A percentile compares a stretch with the other conserved stretches of the same genome.
Evolutionary conservation across 2,113 vertebrate genomes (phyloP).

Genomic region (Aphyosemion australe): DNA sequence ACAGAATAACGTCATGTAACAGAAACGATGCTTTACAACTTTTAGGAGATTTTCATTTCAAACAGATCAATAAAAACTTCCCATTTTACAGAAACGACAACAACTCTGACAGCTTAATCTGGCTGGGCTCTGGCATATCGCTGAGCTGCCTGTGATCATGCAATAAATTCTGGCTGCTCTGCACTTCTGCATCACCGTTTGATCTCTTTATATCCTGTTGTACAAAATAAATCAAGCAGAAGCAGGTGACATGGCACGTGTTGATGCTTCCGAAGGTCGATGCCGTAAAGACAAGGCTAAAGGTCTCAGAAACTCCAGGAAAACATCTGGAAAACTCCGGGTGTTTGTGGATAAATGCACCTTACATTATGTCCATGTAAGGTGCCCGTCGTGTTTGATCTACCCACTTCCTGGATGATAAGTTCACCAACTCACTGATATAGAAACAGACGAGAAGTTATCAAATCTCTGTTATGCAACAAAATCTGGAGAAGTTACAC

Average conservation of each 20-base stretch:
- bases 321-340: too few species aligned
- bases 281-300: neutral
- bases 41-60: neutral
- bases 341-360: too few species aligned
- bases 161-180: constrained; percentile 15
- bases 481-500: neutral
- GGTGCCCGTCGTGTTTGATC: neutral
- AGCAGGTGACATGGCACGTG: constrained; percentile 5
- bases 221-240: constrained; percentile 31
- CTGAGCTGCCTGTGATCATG: neutral
- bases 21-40: neutral
- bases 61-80: neutral
- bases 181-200: constrained; percentile 7
- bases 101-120: constrained; percentile 6
- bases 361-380: too few species aligned
- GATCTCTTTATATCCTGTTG: constrained; percentile 8
- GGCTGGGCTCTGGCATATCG: neutral
- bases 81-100: neutral
- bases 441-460: constrained; percentile 1
- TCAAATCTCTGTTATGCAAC: neutral
- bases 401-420: constrained; percentile 37
- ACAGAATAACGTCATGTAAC: neutral
- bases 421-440: constrained; percentile 6
- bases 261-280: neutral
- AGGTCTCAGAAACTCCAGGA: neutral